Conservation (phyloP, 2,797 vertebrate genomes). For the Scomberomorus guttatus region DNA sequence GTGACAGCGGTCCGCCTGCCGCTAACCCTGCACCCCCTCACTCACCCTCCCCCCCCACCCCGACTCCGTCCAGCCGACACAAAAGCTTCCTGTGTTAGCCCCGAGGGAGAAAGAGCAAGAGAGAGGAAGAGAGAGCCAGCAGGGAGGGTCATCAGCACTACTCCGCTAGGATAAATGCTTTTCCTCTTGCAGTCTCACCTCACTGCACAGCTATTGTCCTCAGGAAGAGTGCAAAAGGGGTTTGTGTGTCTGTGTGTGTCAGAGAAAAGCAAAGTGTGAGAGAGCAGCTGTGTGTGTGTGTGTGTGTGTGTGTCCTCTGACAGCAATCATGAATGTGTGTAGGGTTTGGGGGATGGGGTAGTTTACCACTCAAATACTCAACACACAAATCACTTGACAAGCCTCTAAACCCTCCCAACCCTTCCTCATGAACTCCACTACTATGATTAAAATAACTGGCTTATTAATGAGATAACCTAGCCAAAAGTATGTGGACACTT, state of each 20-base stretch:
- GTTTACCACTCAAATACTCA: constrained; percentile 37
- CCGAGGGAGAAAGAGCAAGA: constrained; percentile 68
- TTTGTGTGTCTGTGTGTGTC: constrained; percentile 61
- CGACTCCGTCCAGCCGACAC: constrained; percentile 64
- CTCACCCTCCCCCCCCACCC: neutral
- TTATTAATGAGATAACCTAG: constrained; percentile 29
- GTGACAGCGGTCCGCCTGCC: constrained; percentile 77
- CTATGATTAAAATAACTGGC: constrained; percentile 35
- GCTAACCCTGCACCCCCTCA: constrained; percentile 32
- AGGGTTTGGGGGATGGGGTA: neutral
- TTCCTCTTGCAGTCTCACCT: constrained; percentile 76
- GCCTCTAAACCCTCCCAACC: neutral
- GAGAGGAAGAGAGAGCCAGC: constrained; percentile 54
- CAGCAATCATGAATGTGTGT: neutral
- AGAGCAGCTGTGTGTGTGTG: constrained; percentile 30
- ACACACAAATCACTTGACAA: constrained; percentile 47
- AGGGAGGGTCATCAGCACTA: constrained; percentile 77
- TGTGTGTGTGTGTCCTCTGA: constrained; percentile 11
- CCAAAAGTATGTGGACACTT: constrained; percentile 12
- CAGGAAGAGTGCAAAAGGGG: constrained; percentile 54
- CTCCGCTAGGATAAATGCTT: constrained; percentile 80
- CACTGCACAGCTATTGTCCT: constrained; percentile 78
- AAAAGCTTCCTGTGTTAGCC: constrained; percentile 74
- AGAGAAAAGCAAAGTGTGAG: constrained; percentile 42
- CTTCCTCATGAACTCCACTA: constrained; percentile 17